Conservation (phyloP, 2,113 vertebrate genomes). For the Arenaria interpres region DNA sequence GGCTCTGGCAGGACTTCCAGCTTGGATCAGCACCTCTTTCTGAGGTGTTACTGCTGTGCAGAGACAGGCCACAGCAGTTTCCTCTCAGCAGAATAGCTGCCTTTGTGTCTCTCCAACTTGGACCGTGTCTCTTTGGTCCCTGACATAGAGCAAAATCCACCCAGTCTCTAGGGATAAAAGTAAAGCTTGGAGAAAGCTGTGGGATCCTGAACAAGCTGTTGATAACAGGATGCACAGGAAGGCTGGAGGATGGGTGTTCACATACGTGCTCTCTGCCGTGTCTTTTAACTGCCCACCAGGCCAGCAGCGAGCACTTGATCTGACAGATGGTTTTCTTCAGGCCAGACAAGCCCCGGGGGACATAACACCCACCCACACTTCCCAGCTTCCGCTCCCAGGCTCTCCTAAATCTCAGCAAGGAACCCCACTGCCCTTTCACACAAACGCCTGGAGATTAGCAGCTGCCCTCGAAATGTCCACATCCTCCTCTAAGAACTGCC, state of each 20-base stretch:
- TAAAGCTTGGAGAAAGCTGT: neutral
- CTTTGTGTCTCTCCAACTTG: neutral
- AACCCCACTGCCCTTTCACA: slow-evolving; percentile 40
- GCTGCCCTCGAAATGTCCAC: neutral
- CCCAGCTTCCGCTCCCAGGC: slow-evolving; percentile 38
- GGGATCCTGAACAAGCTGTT: neutral
- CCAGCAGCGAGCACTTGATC: neutral
- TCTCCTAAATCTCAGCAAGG: neutral
- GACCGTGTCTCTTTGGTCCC: neutral
- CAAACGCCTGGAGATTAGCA: neutral
- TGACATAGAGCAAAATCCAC: neutral
- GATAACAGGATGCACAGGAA: neutral
- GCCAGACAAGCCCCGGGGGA: neutral
- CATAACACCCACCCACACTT: slow-evolving; percentile 1
- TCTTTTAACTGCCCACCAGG: slow-evolving; percentile 14
- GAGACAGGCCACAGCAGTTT: neutral
- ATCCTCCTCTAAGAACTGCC: neutral
- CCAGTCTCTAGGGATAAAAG: neutral
- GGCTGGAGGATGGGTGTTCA: slow-evolving; percentile 37
- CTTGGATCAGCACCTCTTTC: neutral
- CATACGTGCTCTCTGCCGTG: neutral
- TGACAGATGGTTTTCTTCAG: slow-evolving; percentile 59
- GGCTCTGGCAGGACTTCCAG: neutral
- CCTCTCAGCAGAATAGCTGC: neutral
- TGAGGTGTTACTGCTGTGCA: neutral